These are phyloP conservation scores for Pteronura brasiliensis DNA, from an alignment of 2,113 vertebrate species.

Conservation along the genomic window DNA sequence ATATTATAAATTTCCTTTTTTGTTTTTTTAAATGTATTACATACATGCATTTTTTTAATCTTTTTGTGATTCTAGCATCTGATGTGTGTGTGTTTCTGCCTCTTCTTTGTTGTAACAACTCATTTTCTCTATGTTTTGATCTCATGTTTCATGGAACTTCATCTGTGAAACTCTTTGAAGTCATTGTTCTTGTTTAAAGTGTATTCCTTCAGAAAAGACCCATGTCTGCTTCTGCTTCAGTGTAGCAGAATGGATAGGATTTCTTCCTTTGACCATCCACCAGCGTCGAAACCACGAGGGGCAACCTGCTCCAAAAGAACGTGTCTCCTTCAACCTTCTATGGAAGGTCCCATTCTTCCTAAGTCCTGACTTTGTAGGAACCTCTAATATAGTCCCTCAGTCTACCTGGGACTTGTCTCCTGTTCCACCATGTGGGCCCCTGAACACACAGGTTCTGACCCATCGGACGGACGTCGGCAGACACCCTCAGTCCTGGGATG, in stretches of 20 bases:
- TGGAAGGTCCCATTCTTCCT: fast-evolving
- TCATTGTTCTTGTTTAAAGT: background rate
- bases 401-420: background rate
- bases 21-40: background rate
- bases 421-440: fast-evolving
- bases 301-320: background rate
- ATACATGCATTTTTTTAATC: too few species aligned
- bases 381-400: background rate
- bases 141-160: background rate
- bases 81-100: background rate
- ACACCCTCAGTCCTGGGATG: fast-evolving
- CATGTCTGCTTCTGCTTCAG: background rate
- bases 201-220: background rate
- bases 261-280: too few species aligned
- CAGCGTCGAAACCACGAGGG: background rate
- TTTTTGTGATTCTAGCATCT: fast-evolving
- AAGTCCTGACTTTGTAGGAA: background rate
- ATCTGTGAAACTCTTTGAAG: background rate
- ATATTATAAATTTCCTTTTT: background rate
- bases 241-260: background rate
- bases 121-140: background rate
- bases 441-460: too few species aligned
- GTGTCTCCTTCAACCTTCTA: background rate
- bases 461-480: too few species aligned
- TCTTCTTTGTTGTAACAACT: background rate